Evolutionary conservation across 2,113 vertebrate genomes (phyloP).

Genomic region (Taxidea taxus): DNA sequence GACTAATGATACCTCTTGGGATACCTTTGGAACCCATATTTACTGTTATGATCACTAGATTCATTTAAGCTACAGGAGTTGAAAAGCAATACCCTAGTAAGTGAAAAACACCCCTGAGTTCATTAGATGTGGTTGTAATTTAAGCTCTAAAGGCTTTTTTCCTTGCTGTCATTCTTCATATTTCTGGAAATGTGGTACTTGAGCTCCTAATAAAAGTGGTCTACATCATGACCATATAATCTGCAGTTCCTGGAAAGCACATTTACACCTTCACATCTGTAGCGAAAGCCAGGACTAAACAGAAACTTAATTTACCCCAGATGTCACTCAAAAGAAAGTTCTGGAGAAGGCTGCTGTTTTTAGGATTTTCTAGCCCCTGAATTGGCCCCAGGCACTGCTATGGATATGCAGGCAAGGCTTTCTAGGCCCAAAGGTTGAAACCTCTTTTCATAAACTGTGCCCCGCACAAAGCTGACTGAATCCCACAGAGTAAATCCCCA

Average conservation of each 20-base stretch:
- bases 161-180: conserved; percentile 82
- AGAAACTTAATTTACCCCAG: conserved; percentile 83
- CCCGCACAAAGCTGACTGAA: conserved; percentile 4
- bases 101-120: conserved; percentile 83
- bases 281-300: conserved; percentile 66
- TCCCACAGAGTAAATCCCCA: not conserved
- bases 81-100: conserved; percentile 82
- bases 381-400: not conserved
- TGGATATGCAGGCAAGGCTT: not conserved
- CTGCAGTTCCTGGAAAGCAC: conserved; percentile 81
- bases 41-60: conserved; percentile 83
- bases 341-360: conserved; percentile 70
- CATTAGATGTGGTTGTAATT: conserved; percentile 84
- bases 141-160: conserved; percentile 84
- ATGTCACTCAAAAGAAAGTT: conserved; percentile 79
- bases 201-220: conserved; percentile 82
- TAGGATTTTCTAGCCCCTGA: conserved; percentile 61
- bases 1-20: conserved; percentile 88
- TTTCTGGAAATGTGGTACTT: conserved; percentile 81
- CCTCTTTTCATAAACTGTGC: not conserved
- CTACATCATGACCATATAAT: conserved; percentile 77
- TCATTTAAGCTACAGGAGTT: conserved; percentile 84
- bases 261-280: conserved; percentile 83
- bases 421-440: not conserved
- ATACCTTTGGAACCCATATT: conserved; percentile 80